Conservation (phyloP, 2,797 vertebrate species). For the Scyliorhinus canicula region DNA sequence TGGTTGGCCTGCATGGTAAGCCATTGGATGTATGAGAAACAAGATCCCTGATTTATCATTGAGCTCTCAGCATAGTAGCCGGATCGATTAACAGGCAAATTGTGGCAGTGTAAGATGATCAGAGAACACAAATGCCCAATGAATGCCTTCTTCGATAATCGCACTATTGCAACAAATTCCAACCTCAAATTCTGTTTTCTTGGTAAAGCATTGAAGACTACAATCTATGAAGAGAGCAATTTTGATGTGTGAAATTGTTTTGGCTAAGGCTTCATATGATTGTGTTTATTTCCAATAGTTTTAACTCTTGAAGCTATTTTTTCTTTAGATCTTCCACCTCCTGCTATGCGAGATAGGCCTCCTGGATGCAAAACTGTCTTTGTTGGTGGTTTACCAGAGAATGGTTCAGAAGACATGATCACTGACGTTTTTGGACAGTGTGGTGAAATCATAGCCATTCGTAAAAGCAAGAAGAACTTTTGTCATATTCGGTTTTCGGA, state of each 20-base stretch:
- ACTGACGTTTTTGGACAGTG: constrained; percentile 90
- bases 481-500: constrained; percentile 91
- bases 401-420: constrained; percentile 81
- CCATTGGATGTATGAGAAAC: not conserved
- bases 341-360: constrained; percentile 83
- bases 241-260: constrained; percentile 11
- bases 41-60: not conserved
- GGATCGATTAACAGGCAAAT: not conserved
- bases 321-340: constrained; percentile 79
- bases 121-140: not conserved
- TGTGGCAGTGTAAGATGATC: not conserved
- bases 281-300: not conserved
- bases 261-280: not conserved
- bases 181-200: not conserved
- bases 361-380: constrained; percentile 94
- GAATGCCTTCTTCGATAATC: not conserved
- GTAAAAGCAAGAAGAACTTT: constrained; percentile 95
- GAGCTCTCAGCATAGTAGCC: not conserved
- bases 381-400: constrained; percentile 88
- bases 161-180: not conserved
- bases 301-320: constrained; percentile 24
- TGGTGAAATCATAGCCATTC: constrained; percentile 84
- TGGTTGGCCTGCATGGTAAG: not conserved
- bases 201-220: not conserved
- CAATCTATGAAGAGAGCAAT: not conserved